phyloP scores from a whole-genome alignment of 2,888 invertebrate species.

The Eueremaeus valkanovi region DNA sequence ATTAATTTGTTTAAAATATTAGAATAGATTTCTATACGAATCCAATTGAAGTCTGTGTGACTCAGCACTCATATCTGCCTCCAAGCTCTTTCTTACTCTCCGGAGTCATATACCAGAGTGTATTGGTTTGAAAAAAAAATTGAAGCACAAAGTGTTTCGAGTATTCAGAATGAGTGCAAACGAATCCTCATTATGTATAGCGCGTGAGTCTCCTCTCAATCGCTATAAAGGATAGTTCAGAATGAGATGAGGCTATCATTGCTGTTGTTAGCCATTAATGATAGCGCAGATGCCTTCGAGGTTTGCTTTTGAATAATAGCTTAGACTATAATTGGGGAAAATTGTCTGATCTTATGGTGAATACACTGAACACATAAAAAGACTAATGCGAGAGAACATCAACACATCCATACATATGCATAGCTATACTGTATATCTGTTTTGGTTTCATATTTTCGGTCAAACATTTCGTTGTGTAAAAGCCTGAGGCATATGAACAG shows the following conservation, averaged over 20 bases:
- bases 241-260: background rate
- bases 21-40: no score
- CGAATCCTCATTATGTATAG: background rate
- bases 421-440: background rate
- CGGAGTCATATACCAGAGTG: background rate
- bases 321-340: conserved; percentile 23
- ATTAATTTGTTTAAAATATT: no score
- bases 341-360: conserved; percentile 12
- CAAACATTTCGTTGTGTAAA: conserved; percentile 12
- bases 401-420: background rate
- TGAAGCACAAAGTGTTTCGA: conserved; percentile 10
- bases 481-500: background rate
- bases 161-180: no score
- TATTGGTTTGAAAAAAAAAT: background rate
- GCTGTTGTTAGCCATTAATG: no score
- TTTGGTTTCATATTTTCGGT: conserved; percentile 8
- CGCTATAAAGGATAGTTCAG: no score
- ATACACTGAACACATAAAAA: no score
- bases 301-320: conserved; percentile 5
- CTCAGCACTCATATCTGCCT: no score
- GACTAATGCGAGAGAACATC: background rate
- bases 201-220: conserved; percentile 29
- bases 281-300: conserved; percentile 17
- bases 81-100: no score
- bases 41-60: no score